A percentile compares a stretch with the other conserved stretches of the same genome.
Evolutionary conservation across 2,797 vertebrate species (phyloP).

Genomic region (Knipowitschia caucasica): DNA sequence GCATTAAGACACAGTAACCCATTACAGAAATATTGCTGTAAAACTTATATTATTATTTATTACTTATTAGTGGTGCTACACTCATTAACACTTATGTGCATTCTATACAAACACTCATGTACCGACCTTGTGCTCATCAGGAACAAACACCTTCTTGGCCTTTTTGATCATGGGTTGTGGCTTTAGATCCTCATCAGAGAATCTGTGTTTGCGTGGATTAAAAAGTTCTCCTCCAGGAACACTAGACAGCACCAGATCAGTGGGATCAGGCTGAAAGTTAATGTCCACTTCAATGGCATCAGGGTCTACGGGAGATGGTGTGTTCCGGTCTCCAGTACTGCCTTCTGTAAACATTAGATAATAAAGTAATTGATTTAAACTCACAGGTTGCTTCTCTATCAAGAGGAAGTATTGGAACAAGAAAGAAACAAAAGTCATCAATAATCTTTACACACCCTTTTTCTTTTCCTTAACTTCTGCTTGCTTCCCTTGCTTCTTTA

Average conservation of each 20-base stretch:
- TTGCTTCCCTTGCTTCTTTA: conserved; percentile 32
- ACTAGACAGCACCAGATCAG: conserved; percentile 93
- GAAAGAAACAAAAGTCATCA: not conserved
- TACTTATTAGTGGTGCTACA: not conserved
- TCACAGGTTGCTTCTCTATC: not conserved
- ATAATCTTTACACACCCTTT: conserved; percentile 45
- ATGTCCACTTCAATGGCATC: conserved; percentile 90
- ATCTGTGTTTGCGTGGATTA: conserved; percentile 94
- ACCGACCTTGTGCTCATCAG: conserved; percentile 90
- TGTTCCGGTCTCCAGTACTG: conserved; percentile 44
- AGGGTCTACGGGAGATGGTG: conserved; percentile 75
- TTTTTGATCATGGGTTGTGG: conserved; percentile 99
- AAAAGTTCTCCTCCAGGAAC: conserved; percentile 95
- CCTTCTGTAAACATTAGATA: not conserved
- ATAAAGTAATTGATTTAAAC: not conserved
- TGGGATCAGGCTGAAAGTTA: conserved; percentile 93
- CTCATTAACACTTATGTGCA: not conserved
- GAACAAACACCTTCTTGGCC: conserved; percentile 96
- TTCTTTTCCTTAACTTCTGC: conserved; percentile 40
- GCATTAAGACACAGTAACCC: no score
- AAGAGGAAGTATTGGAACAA: not conserved
- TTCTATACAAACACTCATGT: fast-evolving
- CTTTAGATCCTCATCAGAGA: conserved; percentile 93
- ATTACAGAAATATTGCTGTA: not conserved
- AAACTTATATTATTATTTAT: not conserved